Percentiles rank a stretch among this genome's conserved stretches.
These are phyloP conservation scores for Dicerorhinus sumatrensis DNA, from an alignment of 2,113 vertebrate genomes.

Conservation along the genomic window DNA sequence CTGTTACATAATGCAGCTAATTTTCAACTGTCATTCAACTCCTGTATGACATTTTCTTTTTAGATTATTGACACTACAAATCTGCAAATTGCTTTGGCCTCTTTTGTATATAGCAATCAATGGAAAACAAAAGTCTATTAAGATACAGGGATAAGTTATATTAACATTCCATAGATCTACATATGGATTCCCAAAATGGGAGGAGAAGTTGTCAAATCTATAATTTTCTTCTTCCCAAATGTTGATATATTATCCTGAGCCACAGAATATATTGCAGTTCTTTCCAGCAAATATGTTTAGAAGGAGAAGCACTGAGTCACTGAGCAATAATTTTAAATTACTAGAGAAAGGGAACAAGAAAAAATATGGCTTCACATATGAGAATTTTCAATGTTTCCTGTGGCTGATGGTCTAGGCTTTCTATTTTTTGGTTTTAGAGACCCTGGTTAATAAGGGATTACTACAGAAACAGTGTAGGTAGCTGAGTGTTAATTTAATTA, in stretches of 20 bases:
- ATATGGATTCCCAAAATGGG: background rate
- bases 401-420: background rate
- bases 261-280: constrained; percentile 1
- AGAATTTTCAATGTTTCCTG: constrained; percentile 44
- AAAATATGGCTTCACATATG: background rate
- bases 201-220: background rate
- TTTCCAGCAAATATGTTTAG: constrained; percentile 57
- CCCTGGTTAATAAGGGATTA: constrained; percentile 34
- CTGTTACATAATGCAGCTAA: constrained; percentile 5
- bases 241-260: constrained; percentile 45
- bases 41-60: constrained; percentile 60
- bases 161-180: background rate
- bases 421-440: constrained; percentile 45
- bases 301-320: constrained; percentile 31
- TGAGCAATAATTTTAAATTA: constrained; percentile 61
- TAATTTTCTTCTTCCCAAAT: constrained; percentile 40
- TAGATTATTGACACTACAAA: constrained; percentile 42
- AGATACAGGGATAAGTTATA: background rate
- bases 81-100: constrained; percentile 31
- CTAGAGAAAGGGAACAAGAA: constrained; percentile 13
- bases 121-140: constrained; percentile 53
- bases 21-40: constrained; percentile 67
- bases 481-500: constrained; percentile 31
- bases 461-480: constrained; percentile 57
- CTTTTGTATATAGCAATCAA: background rate